Evolutionary conservation across 2,797 vertebrate genomes (phyloP).

Genomic region (Graptemys geographica): DNA sequence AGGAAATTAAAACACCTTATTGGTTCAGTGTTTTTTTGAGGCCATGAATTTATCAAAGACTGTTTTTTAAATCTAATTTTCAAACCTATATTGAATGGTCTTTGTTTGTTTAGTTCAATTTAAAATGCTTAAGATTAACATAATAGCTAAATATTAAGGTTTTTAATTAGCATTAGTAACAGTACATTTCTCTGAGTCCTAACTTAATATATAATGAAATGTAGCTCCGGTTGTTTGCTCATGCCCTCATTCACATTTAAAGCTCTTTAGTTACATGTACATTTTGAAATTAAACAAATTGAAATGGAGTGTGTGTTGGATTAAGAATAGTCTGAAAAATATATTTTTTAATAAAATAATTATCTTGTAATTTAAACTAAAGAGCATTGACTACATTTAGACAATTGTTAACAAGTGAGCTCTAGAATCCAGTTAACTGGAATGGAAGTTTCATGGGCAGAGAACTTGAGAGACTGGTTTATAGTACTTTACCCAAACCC

Average conservation of each 20-base stretch:
- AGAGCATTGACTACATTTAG: neutral
- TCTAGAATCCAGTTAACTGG: neutral
- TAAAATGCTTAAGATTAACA: neutral
- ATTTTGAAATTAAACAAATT: neutral
- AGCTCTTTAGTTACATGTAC: neutral
- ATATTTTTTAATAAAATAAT: neutral
- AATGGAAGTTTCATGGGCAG: neutral
- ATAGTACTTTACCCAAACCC: fast-evolving
- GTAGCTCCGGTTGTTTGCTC: neutral
- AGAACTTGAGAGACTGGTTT: neutral
- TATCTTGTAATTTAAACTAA: neutral
- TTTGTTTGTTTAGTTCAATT: neutral
- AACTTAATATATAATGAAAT: neutral
- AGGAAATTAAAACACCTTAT: neutral
- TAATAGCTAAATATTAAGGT: neutral
- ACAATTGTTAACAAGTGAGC: neutral
- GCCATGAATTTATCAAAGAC: neutral
- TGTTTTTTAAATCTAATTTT: neutral
- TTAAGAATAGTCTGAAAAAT: neutral
- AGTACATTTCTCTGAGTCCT: neutral
- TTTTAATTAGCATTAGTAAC: neutral
- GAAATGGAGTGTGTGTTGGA: neutral
- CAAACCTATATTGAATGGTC: neutral
- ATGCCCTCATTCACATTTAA: neutral
- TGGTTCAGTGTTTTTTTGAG: neutral